Percentiles rank a stretch among this genome's conserved stretches.
phyloP scores from a whole-genome alignment of 2,888 invertebrate species.

The Stramonita haemastoma region DNA sequence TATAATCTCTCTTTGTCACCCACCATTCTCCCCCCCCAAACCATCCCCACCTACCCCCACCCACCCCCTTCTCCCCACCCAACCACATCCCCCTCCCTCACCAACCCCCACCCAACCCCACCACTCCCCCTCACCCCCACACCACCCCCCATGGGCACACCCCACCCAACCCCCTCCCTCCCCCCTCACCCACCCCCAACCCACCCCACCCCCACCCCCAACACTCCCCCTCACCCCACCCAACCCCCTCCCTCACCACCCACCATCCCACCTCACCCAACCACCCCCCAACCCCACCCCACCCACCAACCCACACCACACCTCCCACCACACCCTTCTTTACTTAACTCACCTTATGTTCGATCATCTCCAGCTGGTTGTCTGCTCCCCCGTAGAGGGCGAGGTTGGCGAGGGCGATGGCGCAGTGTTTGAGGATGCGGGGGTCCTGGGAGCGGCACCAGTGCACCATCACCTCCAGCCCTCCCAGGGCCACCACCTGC shows the following conservation, averaged over 20 bases:
- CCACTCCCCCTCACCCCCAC: background rate
- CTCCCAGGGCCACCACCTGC: constrained; percentile 93
- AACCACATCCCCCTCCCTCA: background rate
- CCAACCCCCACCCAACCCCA: background rate
- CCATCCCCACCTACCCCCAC: too few relatives aligned
- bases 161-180: background rate
- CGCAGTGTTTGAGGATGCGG: constrained; percentile 94
- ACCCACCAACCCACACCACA: background rate
- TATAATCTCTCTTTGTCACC: too few relatives aligned
- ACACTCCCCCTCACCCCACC: background rate
- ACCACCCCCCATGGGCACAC: background rate
- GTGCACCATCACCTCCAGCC: constrained; percentile 93
- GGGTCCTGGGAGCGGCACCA: constrained; percentile 95
- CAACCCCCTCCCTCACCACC: too few relatives aligned
- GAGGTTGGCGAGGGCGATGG: constrained; percentile 96
- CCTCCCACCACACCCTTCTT: background rate
- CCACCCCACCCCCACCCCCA: background rate
- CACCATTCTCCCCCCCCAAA: too few relatives aligned
- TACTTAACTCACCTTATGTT: constrained; percentile 79
- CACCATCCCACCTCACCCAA: constrained; percentile 79
- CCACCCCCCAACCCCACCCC: background rate
- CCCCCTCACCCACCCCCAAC: background rate
- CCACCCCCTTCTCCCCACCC: too few relatives aligned
- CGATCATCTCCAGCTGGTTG: constrained; percentile 98
- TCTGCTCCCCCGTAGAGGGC: constrained; percentile 97